Evolutionary conservation across 2,113 vertebrate species (phyloP).

Genomic region (Electrona antarctica): DNA sequence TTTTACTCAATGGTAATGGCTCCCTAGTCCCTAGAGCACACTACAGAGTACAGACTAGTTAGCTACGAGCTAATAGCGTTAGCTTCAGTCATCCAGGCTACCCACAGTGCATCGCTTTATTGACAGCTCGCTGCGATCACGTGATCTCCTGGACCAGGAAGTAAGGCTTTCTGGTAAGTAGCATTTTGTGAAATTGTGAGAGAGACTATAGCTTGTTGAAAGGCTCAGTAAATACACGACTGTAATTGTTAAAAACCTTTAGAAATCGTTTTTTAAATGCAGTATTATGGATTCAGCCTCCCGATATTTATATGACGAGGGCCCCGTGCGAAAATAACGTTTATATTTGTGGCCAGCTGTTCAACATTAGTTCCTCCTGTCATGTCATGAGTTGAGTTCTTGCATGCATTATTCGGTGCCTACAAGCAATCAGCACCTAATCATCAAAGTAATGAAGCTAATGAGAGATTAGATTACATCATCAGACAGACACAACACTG

Average conservation of each 20-base stretch:
- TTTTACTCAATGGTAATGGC: slow-evolving; percentile 74
- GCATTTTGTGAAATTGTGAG: neutral
- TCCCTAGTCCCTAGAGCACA: slow-evolving; percentile 22
- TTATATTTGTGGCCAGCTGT: too few relatives aligned
- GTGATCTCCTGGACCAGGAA: slow-evolving; percentile 68
- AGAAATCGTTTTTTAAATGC: neutral
- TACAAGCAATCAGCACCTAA: too few relatives aligned
- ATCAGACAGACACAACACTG: too few relatives aligned
- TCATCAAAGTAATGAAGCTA: too few relatives aligned
- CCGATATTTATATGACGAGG: too few relatives aligned
- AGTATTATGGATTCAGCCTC: neutral
- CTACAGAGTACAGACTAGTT: slow-evolving; percentile 6
- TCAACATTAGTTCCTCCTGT: too few relatives aligned
- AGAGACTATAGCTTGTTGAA: neutral
- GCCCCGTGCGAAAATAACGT: too few relatives aligned
- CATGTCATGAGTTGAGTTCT: too few relatives aligned
- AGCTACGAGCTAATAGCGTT: slow-evolving; percentile 26
- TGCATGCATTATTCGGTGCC: too few relatives aligned
- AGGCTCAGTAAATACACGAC: neutral
- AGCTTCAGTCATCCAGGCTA: slow-evolving; percentile 7
- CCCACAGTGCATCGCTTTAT: slow-evolving; percentile 63
- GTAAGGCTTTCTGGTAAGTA: slow-evolving; percentile 65
- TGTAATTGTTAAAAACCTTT: too few relatives aligned
- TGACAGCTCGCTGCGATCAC: slow-evolving; percentile 58
- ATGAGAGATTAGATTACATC: too few relatives aligned